These are phyloP conservation scores for Cossypha polioptera DNA, from an alignment of 2,797 vertebrate genomes.

Conservation along the genomic window DNA sequence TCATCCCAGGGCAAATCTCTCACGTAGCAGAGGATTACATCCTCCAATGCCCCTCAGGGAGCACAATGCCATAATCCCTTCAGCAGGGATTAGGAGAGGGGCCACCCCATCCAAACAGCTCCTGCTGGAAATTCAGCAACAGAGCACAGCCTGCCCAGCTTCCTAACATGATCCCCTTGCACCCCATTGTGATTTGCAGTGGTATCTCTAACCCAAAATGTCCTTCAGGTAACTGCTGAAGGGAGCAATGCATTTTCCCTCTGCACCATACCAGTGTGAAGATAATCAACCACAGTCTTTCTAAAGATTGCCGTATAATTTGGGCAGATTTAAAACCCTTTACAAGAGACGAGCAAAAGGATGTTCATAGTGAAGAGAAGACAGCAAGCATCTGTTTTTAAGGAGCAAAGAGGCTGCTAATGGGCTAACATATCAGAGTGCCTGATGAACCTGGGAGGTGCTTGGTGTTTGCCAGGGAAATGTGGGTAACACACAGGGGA, in stretches of 20 bases:
- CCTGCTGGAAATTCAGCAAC: background rate
- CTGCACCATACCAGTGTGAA: fast-evolving
- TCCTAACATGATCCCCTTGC: background rate
- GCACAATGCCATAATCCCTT: background rate
- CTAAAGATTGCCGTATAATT: background rate
- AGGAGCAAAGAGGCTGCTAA: background rate
- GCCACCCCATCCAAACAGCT: background rate
- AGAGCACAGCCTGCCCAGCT: background rate
- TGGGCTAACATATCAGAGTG: fast-evolving
- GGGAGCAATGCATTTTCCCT: background rate
- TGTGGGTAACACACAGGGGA: fast-evolving
- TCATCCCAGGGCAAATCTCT: background rate
- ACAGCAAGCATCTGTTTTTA: background rate
- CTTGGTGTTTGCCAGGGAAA: background rate
- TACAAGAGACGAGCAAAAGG: background rate
- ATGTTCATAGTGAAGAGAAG: background rate
- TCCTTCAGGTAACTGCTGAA: background rate
- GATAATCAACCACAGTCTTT: fast-evolving
- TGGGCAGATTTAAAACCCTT: background rate
- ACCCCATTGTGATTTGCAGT: background rate
- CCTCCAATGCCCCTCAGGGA: background rate
- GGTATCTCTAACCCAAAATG: background rate
- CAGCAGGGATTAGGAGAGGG: background rate
- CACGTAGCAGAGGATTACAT: background rate
- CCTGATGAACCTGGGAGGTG: background rate